Percentiles rank a stretch among this genome's conserved stretches.
phyloP scores from a whole-genome alignment of 1,140 invertebrate species.

The Artemia franciscana region DNA sequence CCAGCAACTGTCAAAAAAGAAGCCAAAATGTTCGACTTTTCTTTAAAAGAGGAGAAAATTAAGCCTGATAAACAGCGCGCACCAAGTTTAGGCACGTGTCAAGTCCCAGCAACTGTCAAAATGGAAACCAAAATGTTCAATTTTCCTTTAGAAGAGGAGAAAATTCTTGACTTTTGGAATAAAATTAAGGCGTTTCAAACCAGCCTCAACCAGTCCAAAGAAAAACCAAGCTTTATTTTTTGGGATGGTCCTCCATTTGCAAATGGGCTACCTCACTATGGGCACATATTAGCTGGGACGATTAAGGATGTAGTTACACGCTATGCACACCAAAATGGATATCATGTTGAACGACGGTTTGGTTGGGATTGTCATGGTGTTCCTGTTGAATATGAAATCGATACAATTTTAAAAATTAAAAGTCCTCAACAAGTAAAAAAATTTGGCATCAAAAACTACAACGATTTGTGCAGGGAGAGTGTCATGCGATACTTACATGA shows the following conservation, averaged over 20 bases:
- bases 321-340: constrained; percentile 89
- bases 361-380: constrained; percentile 99
- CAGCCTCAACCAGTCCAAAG: constrained; percentile 62
- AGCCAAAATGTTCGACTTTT: too few species aligned
- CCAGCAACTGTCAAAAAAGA: too few species aligned
- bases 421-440: constrained; percentile 88
- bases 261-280: constrained; percentile 96
- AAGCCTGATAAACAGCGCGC: too few species aligned
- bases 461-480: constrained; percentile 85
- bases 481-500: constrained; percentile 86
- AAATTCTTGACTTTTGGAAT: constrained; percentile 55
- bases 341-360: constrained; percentile 86
- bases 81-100: too few species aligned
- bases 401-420: constrained; percentile 75
- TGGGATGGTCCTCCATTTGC: constrained; percentile 99
- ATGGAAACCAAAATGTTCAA: constrained; percentile 68
- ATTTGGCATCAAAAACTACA: constrained; percentile 91
- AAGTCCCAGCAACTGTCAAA: too few species aligned
- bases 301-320: constrained; percentile 97
- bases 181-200: constrained; percentile 68
- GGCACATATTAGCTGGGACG: constrained; percentile 89
- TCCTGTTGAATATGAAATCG: constrained; percentile 80
- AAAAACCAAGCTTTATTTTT: constrained; percentile 51
- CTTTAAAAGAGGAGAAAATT: too few species aligned
- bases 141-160: constrained; percentile 75